Conservation (phyloP, 2,113 vertebrate genomes). For the Myxocyprinus asiaticus region DNA sequence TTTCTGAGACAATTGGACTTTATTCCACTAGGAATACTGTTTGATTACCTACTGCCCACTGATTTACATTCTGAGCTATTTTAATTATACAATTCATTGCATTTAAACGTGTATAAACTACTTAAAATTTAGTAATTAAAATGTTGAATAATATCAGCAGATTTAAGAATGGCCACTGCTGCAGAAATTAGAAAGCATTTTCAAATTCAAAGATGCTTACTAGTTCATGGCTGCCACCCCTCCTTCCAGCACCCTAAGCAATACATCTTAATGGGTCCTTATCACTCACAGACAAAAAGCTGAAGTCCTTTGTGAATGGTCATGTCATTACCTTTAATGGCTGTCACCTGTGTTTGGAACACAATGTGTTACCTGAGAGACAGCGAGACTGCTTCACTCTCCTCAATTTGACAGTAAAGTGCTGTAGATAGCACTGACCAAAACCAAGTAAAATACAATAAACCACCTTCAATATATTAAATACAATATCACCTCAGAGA, state of each 20-base stretch:
- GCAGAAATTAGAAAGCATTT: slow-evolving; percentile 78
- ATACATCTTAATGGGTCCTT: slow-evolving; percentile 56
- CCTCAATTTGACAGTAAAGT: slow-evolving; percentile 4
- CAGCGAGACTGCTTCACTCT: not conserved
- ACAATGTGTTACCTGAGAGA: slow-evolving; percentile 37
- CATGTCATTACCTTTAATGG: slow-evolving; percentile 58
- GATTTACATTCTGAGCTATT: slow-evolving; percentile 87
- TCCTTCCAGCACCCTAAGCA: not conserved
- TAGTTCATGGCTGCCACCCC: slow-evolving; percentile 21
- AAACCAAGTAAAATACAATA: not conserved
- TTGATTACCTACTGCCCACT: slow-evolving; percentile 84
- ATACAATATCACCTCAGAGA: too few species aligned
- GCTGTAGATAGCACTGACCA: not conserved
- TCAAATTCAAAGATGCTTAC: slow-evolving; percentile 41
- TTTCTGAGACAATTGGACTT: slow-evolving; percentile 70
- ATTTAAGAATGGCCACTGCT: slow-evolving; percentile 72
- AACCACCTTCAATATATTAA: not conserved
- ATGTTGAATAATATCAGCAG: slow-evolving; percentile 81
- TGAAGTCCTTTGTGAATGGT: slow-evolving; percentile 52
- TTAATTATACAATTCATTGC: slow-evolving; percentile 90
- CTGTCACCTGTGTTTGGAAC: slow-evolving; percentile 60
- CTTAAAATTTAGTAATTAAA: slow-evolving; percentile 88
- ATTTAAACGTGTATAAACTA: slow-evolving; percentile 85
- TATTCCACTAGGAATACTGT: slow-evolving; percentile 71
- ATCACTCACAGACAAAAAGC: slow-evolving; percentile 58